Conservation (phyloP, 2,797 vertebrate species). For the Anolis apletophallus region DNA sequence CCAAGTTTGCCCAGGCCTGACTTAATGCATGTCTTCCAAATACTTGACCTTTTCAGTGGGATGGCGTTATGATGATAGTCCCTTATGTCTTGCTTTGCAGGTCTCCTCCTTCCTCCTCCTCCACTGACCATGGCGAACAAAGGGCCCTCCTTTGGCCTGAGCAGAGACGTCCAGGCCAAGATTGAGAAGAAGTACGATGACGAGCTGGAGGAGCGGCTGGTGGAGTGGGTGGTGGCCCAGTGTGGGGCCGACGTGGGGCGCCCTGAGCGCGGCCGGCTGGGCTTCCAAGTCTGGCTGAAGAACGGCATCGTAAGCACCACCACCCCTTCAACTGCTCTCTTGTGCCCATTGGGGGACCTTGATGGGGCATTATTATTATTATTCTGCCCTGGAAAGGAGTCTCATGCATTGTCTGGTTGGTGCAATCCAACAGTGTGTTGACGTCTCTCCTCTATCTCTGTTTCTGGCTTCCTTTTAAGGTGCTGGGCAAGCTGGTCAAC, state of each 20-base stretch:
- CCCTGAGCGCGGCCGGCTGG: constrained; percentile 88
- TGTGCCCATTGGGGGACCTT: too few relatives aligned
- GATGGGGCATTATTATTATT: too few relatives aligned
- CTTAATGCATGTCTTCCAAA: too few relatives aligned
- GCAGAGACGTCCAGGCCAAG: constrained; percentile 93
- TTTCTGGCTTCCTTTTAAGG: constrained; percentile 69
- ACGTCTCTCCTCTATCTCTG: too few relatives aligned
- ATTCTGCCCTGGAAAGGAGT: too few relatives aligned
- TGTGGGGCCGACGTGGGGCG: constrained; percentile 84
- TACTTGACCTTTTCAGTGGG: too few relatives aligned
- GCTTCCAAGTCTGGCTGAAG: constrained; percentile 97
- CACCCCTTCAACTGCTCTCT: too few relatives aligned
- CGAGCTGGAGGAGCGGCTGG: constrained; percentile 91
- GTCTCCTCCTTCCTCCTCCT: background rate
- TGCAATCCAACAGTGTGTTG: too few relatives aligned
- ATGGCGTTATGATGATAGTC: too few relatives aligned
- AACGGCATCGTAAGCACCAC: constrained; percentile 89
- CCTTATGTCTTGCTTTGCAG: background rate
- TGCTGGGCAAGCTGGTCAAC: constrained; percentile 93
- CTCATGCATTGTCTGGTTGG: too few relatives aligned
- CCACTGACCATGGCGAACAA: constrained; percentile 91
- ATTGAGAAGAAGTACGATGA: constrained; percentile 97
- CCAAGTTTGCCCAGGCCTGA: too few relatives aligned
- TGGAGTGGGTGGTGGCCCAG: constrained; percentile 93
- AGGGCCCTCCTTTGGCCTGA: constrained; percentile 94